These are phyloP conservation scores for Eulemur albifrons DNA, from an alignment of 2,797 vertebrate genomes.

Conservation along the genomic window DNA sequence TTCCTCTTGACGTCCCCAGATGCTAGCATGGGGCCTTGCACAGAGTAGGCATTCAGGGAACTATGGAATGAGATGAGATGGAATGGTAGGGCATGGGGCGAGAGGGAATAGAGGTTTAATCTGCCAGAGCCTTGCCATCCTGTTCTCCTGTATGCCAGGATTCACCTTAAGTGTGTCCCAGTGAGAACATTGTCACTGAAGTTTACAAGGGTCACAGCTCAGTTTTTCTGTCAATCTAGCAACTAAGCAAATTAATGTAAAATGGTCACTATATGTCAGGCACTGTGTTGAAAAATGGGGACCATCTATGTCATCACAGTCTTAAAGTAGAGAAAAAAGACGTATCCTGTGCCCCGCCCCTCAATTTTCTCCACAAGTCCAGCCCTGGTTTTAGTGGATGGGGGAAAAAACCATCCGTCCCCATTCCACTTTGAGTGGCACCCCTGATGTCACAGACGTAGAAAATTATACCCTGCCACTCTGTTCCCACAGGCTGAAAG, in stretches of 20 bases:
- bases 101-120: background rate
- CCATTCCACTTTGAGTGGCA: background rate
- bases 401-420: fast-evolving
- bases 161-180: background rate
- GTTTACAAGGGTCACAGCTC: background rate
- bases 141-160: background rate
- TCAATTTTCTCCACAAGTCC: background rate
- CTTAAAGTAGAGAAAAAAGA: background rate
- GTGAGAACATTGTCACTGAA: background rate
- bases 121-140: background rate
- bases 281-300: background rate
- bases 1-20: background rate
- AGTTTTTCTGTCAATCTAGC: background rate
- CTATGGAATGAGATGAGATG: background rate
- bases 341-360: background rate
- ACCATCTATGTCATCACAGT: too few relatives aligned
- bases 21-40: background rate
- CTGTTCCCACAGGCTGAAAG: background rate
- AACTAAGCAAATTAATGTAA: background rate
- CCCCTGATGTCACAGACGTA: background rate
- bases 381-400: background rate
- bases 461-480: background rate
- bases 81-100: too few relatives aligned
- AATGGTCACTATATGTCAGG: background rate
- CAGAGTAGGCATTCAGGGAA: background rate